These are phyloP conservation scores for Tenebrosternarchus preto DNA, from an alignment of 2,113 vertebrate genomes.

Conservation along the genomic window DNA sequence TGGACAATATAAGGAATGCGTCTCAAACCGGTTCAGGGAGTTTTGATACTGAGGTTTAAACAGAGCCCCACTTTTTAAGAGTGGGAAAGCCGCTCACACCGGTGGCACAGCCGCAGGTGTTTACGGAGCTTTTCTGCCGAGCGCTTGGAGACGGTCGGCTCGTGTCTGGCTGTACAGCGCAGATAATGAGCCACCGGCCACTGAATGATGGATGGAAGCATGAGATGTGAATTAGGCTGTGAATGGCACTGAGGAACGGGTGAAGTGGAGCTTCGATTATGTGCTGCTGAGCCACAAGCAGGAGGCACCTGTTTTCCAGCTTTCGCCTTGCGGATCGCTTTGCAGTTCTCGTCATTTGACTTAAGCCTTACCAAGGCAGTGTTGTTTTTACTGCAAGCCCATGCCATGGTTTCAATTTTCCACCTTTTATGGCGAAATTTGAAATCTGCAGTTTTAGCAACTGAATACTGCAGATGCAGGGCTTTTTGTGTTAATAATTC, in stretches of 20 bases:
- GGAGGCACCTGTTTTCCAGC: neutral
- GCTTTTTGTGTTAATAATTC: conserved; percentile 35
- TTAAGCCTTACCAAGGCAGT: neutral
- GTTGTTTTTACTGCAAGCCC: neutral
- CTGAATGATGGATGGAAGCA: neutral
- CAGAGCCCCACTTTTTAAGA: neutral
- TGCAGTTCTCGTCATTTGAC: neutral
- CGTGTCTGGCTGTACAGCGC: neutral
- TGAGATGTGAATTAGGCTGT: neutral
- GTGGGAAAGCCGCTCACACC: neutral
- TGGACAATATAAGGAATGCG: neutral
- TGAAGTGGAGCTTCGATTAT: neutral
- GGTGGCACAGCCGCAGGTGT: neutral
- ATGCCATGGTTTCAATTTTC: neutral
- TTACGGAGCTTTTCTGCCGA: neutral
- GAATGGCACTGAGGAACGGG: neutral
- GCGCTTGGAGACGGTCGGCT: neutral
- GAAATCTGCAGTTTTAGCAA: conserved; percentile 51
- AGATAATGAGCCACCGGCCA: neutral
- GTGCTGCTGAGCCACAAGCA: neutral
- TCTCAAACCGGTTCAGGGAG: neutral
- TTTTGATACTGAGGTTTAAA: neutral
- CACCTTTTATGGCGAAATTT: conserved; percentile 27
- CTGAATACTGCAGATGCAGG: conserved; percentile 39
- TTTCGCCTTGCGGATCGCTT: neutral